phyloP scores from a whole-genome alignment of 2,888 invertebrate species.

The Saturnia pavonia region DNA sequence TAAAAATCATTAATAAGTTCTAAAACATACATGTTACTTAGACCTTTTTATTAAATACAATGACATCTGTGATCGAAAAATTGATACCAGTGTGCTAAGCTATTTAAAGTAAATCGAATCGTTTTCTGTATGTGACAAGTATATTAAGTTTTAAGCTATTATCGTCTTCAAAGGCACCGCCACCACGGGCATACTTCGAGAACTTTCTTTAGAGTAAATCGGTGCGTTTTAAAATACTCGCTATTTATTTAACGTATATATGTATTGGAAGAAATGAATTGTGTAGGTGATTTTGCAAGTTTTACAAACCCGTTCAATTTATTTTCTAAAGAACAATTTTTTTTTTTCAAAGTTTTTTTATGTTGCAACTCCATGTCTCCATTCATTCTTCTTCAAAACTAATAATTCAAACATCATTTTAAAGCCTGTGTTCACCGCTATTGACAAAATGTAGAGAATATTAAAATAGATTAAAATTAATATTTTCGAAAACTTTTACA shows the following conservation, averaged over 20 bases:
- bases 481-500: too few relatives aligned
- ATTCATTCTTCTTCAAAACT: too few relatives aligned
- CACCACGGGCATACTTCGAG: background rate
- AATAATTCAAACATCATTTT: too few relatives aligned
- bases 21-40: too few relatives aligned
- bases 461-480: too few relatives aligned
- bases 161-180: background rate
- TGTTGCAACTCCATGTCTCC: too few relatives aligned
- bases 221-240: background rate
- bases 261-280: background rate
- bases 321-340: background rate
- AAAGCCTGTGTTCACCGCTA: too few relatives aligned
- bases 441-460: too few relatives aligned
- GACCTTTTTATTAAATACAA: background rate
- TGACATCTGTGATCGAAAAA: background rate
- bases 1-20: too few relatives aligned
- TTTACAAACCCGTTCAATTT: background rate
- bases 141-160: slow-evolving; percentile 3
- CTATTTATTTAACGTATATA: background rate
- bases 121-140: background rate
- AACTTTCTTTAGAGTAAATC: background rate
- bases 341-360: too few relatives aligned
- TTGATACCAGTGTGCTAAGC: background rate
- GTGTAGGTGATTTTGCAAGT: background rate
- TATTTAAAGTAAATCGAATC: background rate